Evolutionary conservation across 2,797 vertebrate genomes (phyloP).

Genomic region (Lagorchestes hirsutus): DNA sequence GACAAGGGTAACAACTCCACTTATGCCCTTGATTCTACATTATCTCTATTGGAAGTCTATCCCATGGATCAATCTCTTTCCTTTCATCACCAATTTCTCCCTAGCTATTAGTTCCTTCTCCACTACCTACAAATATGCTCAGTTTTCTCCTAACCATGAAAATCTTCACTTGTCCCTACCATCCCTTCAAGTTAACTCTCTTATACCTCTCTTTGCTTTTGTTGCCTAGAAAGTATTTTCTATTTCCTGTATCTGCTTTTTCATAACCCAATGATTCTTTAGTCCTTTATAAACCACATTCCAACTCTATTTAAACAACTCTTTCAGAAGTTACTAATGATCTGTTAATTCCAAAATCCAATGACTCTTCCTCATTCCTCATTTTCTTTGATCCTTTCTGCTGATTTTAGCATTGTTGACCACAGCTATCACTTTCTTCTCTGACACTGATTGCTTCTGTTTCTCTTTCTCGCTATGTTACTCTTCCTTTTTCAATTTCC

Average conservation of each 20-base stretch:
- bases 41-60: background rate
- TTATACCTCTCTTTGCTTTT: background rate
- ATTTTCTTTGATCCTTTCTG: background rate
- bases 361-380: background rate
- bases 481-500: background rate
- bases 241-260: background rate
- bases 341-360: background rate
- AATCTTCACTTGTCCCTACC: background rate
- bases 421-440: background rate
- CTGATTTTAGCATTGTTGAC: background rate
- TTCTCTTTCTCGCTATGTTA: background rate
- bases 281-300: background rate
- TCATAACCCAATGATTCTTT: background rate
- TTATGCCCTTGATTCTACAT: background rate
- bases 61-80: background rate
- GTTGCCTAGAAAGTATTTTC: background rate
- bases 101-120: background rate
- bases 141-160: background rate
- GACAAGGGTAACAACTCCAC: background rate
- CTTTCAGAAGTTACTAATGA: background rate
- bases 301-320: background rate
- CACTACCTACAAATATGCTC: background rate
- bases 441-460: background rate
- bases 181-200: background rate
- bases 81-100: background rate